Evolutionary conservation across 2,113 vertebrate species (phyloP).

Genomic region (Echinops telfairi): DNA sequence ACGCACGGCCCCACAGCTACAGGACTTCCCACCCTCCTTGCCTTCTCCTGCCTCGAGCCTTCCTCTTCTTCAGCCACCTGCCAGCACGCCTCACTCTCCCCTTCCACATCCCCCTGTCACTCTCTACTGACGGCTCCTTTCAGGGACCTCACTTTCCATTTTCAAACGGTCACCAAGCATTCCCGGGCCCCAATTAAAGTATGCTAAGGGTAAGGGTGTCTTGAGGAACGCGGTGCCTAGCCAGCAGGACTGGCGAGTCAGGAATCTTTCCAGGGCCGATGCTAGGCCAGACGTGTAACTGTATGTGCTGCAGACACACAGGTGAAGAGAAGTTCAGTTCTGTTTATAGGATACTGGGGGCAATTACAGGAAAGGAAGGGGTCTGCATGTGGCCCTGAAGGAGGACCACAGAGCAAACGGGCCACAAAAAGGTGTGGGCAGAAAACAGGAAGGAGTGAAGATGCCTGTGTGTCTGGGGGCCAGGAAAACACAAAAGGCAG

Average conservation of each 20-base stretch:
- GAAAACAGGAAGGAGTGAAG: not conserved
- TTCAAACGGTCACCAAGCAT: constrained; percentile 27
- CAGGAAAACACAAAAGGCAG: not conserved
- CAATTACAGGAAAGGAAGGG: not conserved
- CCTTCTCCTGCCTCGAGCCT: not conserved
- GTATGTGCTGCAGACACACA: not conserved
- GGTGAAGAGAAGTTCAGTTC: constrained; percentile 6
- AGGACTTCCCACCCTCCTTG: not conserved
- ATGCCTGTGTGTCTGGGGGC: not conserved
- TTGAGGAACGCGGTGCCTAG: not conserved
- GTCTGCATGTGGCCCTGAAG: not conserved
- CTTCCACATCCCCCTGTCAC: not conserved
- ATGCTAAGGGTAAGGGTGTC: not conserved
- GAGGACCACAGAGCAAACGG: not conserved
- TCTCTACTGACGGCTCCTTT: not conserved
- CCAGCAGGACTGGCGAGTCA: not conserved
- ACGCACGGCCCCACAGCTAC: not conserved
- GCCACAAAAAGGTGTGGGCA: not conserved
- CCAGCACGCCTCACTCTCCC: not conserved
- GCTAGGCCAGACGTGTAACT: constrained; percentile 14
- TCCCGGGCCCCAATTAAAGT: not conserved
- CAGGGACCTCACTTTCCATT: not conserved
- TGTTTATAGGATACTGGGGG: not conserved
- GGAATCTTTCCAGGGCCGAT: not conserved
- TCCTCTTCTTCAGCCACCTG: not conserved